Evolutionary conservation across 2,888 invertebrate genomes (phyloP).

Genomic region (Nasonia oneida): DNA sequence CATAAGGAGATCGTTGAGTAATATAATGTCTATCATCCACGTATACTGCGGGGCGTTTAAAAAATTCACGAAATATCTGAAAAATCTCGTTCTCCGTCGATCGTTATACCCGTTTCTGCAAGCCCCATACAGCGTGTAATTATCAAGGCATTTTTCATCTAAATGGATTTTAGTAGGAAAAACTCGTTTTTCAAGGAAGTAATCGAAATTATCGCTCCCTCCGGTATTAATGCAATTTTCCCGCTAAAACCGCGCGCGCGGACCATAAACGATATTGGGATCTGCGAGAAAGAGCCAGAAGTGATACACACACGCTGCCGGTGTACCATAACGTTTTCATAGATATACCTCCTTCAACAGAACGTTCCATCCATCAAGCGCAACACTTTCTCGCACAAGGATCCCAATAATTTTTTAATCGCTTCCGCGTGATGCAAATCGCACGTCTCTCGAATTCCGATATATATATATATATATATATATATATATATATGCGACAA

Average conservation of each 20-base stretch:
- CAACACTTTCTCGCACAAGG: constrained; percentile 4
- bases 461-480: too few species aligned
- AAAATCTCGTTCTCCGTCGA: not conserved
- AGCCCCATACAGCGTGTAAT: not conserved
- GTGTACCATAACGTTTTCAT: constrained; percentile 21
- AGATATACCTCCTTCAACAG: not conserved
- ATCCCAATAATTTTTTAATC: not conserved
- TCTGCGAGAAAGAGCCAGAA: constrained; percentile 3
- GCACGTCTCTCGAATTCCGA: not conserved
- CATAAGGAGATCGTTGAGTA: not conserved
- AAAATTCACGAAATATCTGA: not conserved
- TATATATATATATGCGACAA: not conserved
- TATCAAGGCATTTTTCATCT: constrained; percentile 1
- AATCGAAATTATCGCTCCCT: constrained; percentile 33
- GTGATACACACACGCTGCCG: not conserved
- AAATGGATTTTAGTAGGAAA: constrained; percentile 1
- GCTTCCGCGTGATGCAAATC: not conserved
- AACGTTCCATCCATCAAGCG: not conserved
- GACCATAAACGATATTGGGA: constrained; percentile 29
- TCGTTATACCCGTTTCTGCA: not conserved
- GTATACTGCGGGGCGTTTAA: not conserved
- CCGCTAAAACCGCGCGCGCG: not conserved
- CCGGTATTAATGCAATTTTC: constrained; percentile 1
- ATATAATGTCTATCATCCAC: not conserved
- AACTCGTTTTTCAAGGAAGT: constrained; percentile 53